Base-by-base conservation (phyloP, 2,113 vertebrate genomes). In the Microcebus lehilahytsara region DNA sequence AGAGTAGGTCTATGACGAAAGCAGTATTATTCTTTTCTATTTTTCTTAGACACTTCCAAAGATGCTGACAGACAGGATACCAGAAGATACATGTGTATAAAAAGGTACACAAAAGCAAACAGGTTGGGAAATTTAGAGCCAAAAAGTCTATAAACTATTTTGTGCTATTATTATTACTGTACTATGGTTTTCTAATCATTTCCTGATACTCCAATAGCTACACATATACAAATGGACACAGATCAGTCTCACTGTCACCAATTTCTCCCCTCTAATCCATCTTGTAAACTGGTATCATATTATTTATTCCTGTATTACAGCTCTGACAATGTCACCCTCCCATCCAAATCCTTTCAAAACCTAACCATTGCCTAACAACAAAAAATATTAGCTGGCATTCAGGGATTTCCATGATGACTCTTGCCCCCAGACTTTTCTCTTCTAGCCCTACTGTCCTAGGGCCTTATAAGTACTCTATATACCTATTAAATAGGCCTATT, bases 41-140 rank as follows among this genome's bases (percentile, higher is more conserved):
- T 95, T 89, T 90, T 66, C 78, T 58, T 95, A 97, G 37, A 60
- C 19, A 95, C n/a, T 32, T 81, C 13, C 11, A 74, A 83, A 37
- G 30, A 94, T 53, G 20, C 22, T 40, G 23, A 95, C 23, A 88
- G 88, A 91, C 34, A 85, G 2, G 60, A 96, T 46, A 90, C 32
- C 60, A 81, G 17, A 80, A 92, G 69, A 93, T 49, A 60, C 1
- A 56, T n/a, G 58, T 49, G 40, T 89, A 84, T 51, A 62, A 79
- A 97, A 87, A 94, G 22, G 49, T 30, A 78, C 56, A 96, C 19
- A 90, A 80, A 93, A 62, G 27, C n/a, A 22, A 96, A 72, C 1
- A 86, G 67, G 34, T 34, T 88, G 22, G 97, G 8, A 71, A 75
- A 93, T 2, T 75, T 27, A 86, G 17, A 72, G 56, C 14, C 62